These are phyloP conservation scores for Scophthalmus maximus DNA, from an alignment of 2,113 vertebrate genomes.

Conservation along the genomic window DNA sequence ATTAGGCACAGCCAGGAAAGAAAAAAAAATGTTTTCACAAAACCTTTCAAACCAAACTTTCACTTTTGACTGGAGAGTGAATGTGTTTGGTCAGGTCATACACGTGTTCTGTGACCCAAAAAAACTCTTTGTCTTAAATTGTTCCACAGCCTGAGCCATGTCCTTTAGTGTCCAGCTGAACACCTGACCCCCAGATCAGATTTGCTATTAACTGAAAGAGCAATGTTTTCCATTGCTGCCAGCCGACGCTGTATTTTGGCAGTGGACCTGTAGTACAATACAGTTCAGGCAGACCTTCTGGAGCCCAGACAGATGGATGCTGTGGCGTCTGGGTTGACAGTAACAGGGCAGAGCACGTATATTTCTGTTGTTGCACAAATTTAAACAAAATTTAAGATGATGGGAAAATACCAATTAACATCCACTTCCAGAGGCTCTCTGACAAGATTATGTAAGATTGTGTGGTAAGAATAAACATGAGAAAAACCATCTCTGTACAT, in stretches of 20 bases:
- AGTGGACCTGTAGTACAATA: background rate
- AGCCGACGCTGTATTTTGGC: slow-evolving; percentile 24
- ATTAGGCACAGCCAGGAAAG: background rate
- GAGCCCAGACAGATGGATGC: slow-evolving; percentile 8
- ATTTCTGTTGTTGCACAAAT: background rate
- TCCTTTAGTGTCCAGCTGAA: slow-evolving; percentile 24
- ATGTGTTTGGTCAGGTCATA: slow-evolving; percentile 12
- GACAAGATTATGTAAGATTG: slow-evolving; percentile 4
- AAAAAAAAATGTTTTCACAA: background rate
- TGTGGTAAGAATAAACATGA: background rate
- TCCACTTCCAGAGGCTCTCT: background rate
- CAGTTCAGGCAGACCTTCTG: background rate
- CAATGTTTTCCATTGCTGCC: slow-evolving; percentile 18
- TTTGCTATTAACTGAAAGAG: slow-evolving; percentile 26
- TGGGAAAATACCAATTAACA: background rate
- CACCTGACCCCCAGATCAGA: slow-evolving; percentile 32
- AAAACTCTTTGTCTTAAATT: slow-evolving; percentile 6
- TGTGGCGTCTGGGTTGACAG: slow-evolving; percentile 2
- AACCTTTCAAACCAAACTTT: background rate
- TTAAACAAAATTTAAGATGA: slow-evolving; percentile 8
- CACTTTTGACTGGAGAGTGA: background rate
- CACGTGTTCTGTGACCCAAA: slow-evolving; percentile 3
- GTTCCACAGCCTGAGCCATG: background rate
- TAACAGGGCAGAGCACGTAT: background rate
- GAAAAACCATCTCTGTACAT: background rate